These are phyloP conservation scores for Gymnocephalus cernua DNA, from an alignment of 2,113 vertebrate species.

Conservation along the genomic window DNA sequence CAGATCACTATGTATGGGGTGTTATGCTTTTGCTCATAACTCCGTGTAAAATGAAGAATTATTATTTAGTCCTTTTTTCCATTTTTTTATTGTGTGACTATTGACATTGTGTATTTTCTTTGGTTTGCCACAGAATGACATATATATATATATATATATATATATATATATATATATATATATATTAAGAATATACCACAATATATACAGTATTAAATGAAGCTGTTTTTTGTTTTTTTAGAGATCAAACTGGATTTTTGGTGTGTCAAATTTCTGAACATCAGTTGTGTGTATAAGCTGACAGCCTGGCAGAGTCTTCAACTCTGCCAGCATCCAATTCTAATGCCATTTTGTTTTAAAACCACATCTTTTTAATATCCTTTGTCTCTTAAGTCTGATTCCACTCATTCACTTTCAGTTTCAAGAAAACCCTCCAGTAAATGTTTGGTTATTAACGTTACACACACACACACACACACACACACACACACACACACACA, in stretches of 20 bases:
- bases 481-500: slow-evolving; percentile 10
- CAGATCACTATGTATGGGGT: slow-evolving; percentile 83
- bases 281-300: slow-evolving; percentile 73
- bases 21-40: slow-evolving; percentile 86
- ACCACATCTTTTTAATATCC: slow-evolving; percentile 28
- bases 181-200: slow-evolving; percentile 59
- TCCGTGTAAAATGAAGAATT: slow-evolving; percentile 88
- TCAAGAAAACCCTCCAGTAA: slow-evolving; percentile 15
- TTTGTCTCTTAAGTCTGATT: background rate
- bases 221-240: slow-evolving; percentile 69
- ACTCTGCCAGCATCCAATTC: slow-evolving; percentile 42
- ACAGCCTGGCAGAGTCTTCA: slow-evolving; percentile 55
- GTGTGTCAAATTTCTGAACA: slow-evolving; percentile 70
- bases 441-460: slow-evolving; percentile 28
- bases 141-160: slow-evolving; percentile 30
- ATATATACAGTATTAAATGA: slow-evolving; percentile 84
- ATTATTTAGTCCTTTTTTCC: slow-evolving; percentile 82
- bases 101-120: slow-evolving; percentile 83
- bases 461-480: slow-evolving; percentile 17
- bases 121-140: slow-evolving; percentile 78
- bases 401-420: slow-evolving; percentile 3
- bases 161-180: background rate
- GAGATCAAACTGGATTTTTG: slow-evolving; percentile 79
- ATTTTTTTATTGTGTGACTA: slow-evolving; percentile 83
- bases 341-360: slow-evolving; percentile 25